Percentiles rank a stretch among this genome's conserved stretches.
Evolutionary conservation across 1,140 invertebrate genomes (phyloP).

Genomic region (Drosophila carrolli): DNA sequence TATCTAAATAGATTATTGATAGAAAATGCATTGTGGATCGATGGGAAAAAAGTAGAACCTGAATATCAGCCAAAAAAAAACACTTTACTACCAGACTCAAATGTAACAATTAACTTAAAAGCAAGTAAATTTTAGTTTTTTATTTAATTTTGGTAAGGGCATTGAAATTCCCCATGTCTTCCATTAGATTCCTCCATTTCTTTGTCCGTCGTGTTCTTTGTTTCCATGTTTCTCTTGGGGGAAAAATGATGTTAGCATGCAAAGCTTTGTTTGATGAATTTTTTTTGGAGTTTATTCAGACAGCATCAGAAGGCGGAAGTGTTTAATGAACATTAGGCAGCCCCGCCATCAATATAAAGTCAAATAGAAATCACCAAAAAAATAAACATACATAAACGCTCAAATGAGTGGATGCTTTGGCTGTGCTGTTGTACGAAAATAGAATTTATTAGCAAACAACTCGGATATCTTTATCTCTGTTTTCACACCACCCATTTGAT

Average conservation of each 20-base stretch:
- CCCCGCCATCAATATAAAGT: slow-evolving; percentile 28
- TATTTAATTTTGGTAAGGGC: neutral
- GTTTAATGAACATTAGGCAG: slow-evolving; percentile 70
- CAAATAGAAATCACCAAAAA: slow-evolving; percentile 26
- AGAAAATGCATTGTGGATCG: neutral
- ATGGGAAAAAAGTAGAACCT: too few species aligned
- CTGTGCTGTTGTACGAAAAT: slow-evolving; percentile 59
- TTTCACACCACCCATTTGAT: slow-evolving; percentile 49
- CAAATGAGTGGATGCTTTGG: neutral
- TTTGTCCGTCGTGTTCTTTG: slow-evolving; percentile 13
- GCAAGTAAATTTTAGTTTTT: neutral
- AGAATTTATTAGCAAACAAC: slow-evolving; percentile 62
- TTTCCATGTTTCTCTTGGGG: slow-evolving; percentile 15
- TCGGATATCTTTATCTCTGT: slow-evolving; percentile 25
- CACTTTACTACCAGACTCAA: too few species aligned
- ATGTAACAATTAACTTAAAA: too few species aligned
- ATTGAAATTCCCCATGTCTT: neutral
- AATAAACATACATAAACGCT: slow-evolving; percentile 1
- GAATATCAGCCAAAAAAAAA: too few species aligned
- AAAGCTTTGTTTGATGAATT: slow-evolving; percentile 20
- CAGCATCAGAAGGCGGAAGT: slow-evolving; percentile 61
- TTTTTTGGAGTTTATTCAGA: slow-evolving; percentile 10
- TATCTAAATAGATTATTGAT: neutral
- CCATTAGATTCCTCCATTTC: neutral
- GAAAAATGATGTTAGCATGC: slow-evolving; percentile 22